These are phyloP conservation scores for Hyperoplus immaculatus DNA, from an alignment of 2,797 vertebrate species.

Conservation along the genomic window DNA sequence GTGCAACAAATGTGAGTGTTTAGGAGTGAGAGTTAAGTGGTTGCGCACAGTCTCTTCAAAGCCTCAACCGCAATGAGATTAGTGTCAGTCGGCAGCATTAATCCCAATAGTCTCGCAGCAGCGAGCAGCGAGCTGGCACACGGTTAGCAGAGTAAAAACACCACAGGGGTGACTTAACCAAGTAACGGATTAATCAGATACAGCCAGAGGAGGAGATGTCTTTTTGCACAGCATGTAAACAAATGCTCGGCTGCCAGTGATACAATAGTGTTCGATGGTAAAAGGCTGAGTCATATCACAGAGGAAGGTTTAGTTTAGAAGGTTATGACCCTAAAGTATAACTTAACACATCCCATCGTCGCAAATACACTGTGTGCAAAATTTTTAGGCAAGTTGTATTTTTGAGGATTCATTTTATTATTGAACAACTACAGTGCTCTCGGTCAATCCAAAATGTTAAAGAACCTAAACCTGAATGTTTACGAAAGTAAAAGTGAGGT, in stretches of 20 bases:
- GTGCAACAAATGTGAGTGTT: slow-evolving; percentile 69
- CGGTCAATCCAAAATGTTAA: no score
- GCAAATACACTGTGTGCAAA: no score
- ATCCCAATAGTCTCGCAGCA: slow-evolving; percentile 81
- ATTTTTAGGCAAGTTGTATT: no score
- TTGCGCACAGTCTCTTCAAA: slow-evolving; percentile 79
- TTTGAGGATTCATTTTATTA: no score
- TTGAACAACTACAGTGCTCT: no score
- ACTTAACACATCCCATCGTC: slow-evolving; percentile 11
- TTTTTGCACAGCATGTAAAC: slow-evolving; percentile 52
- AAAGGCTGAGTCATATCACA: slow-evolving; percentile 29
- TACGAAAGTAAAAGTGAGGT: no score
- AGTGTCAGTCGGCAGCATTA: slow-evolving; percentile 84
- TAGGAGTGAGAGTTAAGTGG: slow-evolving; percentile 78
- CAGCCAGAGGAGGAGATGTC: slow-evolving; percentile 43
- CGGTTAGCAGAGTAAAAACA: slow-evolving; percentile 70
- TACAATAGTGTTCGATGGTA: slow-evolving; percentile 47
- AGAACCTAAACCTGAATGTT: no score
- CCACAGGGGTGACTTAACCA: slow-evolving; percentile 67
- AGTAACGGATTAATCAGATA: slow-evolving; percentile 79
- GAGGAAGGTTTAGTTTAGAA: slow-evolving; percentile 20
- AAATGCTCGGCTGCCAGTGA: slow-evolving; percentile 41
- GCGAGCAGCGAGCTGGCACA: slow-evolving; percentile 72
- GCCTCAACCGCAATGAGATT: slow-evolving; percentile 85
- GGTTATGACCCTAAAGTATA: slow-evolving; percentile 38